A percentile compares a stretch with the other conserved stretches of the same genome.
Evolutionary conservation across 2,797 vertebrate species (phyloP).

Genomic region (Arctocebus calabarensis): DNA sequence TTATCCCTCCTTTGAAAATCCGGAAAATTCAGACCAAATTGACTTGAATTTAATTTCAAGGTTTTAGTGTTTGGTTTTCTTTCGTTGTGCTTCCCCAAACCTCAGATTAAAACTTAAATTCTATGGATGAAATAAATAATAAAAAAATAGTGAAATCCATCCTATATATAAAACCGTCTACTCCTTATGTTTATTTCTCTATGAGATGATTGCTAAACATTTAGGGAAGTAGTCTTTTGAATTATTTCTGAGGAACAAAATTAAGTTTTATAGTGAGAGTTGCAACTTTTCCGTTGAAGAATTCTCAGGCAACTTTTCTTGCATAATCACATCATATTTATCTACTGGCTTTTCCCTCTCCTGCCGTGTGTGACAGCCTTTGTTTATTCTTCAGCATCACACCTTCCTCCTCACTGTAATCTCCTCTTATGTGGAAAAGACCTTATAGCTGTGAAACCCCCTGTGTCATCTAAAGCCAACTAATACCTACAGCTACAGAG

Average conservation of each 20-base stretch:
- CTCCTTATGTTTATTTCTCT: constrained; percentile 19
- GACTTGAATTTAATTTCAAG: background rate
- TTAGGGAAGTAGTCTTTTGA: background rate
- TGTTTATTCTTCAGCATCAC: background rate
- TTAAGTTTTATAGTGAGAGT: background rate
- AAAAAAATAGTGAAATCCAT: background rate
- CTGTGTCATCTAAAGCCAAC: background rate
- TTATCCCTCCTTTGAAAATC: background rate
- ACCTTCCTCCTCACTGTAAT: background rate
- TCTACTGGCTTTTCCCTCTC: background rate
- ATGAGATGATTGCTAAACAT: background rate
- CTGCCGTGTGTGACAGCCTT: background rate
- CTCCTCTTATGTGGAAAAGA: background rate
- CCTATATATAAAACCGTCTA: background rate
- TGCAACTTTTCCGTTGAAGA: background rate
- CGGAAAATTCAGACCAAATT: constrained; percentile 27
- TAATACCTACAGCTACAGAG: background rate
- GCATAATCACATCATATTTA: background rate
- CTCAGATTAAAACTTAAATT: constrained; percentile 33
- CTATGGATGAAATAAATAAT: background rate
- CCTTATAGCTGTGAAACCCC: background rate
- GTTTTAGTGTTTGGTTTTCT: background rate
- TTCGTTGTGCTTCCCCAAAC: background rate
- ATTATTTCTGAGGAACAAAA: background rate
- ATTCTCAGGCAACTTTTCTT: background rate